These are phyloP conservation scores for Chrysolina haemoptera DNA, from an alignment of 2,888 invertebrate genomes.

Conservation along the genomic window DNA sequence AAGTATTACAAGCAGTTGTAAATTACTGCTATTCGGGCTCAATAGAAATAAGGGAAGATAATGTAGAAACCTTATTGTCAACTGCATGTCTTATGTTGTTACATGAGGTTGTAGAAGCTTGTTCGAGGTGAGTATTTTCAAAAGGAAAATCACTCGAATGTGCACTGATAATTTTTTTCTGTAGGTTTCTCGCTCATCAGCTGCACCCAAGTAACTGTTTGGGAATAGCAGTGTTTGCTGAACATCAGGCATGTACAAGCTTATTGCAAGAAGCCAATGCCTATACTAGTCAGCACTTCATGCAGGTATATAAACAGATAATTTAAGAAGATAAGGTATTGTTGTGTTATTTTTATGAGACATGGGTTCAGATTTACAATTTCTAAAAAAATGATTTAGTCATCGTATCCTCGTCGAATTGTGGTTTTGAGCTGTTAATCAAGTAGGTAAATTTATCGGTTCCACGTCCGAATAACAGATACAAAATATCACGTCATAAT, in stretches of 20 bases:
- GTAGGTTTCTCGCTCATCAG: slow-evolving; percentile 87
- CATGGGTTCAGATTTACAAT: no score
- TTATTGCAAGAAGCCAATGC: slow-evolving; percentile 86
- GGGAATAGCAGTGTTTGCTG: slow-evolving; percentile 94
- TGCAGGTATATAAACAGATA: slow-evolving; percentile 75
- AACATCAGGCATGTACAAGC: slow-evolving; percentile 89
- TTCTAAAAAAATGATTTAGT: no score
- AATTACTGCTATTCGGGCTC: slow-evolving; percentile 93
- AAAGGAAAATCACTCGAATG: not conserved
- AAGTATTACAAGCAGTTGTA: slow-evolving; percentile 87
- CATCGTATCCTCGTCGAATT: no score
- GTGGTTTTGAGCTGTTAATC: no score
- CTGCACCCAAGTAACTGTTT: slow-evolving; percentile 95
- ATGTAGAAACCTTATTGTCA: slow-evolving; percentile 89
- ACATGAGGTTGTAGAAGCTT: slow-evolving; percentile 88
- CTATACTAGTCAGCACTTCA: slow-evolving; percentile 87
- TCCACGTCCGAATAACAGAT: no score
- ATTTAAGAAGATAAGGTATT: not conserved
- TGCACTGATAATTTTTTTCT: slow-evolving; percentile 1
- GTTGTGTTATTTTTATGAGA: not conserved
- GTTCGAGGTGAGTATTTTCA: slow-evolving; percentile 73
- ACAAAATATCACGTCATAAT: no score
- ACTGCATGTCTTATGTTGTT: slow-evolving; percentile 92
- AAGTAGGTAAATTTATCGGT: no score
- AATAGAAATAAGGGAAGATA: slow-evolving; percentile 89